Percentiles rank a stretch among this genome's conserved stretches.
Conservation (phyloP, 1,140 invertebrate species). For the Dreissena rostriformis region DNA sequence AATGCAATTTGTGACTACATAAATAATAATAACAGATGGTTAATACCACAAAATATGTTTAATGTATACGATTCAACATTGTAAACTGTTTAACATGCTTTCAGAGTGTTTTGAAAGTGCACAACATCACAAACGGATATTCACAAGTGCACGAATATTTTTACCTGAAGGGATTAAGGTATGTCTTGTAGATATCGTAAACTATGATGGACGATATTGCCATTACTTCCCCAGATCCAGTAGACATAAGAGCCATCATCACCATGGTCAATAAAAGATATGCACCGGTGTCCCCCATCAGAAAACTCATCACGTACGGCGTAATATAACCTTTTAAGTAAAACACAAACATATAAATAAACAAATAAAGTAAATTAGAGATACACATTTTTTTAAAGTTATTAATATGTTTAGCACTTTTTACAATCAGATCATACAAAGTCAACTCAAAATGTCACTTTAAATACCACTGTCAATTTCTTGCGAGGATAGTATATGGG, state of each 20-base stretch:
- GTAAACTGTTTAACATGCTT: neutral
- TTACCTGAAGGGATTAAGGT: slow-evolving; percentile 73
- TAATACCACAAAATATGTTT: neutral
- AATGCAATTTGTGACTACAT: no score
- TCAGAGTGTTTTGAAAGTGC: slow-evolving; percentile 25
- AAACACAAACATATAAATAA: neutral
- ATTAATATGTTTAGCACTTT: no score
- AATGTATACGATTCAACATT: no score
- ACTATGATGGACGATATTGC: slow-evolving; percentile 81
- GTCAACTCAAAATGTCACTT: no score
- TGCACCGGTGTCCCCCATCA: slow-evolving; percentile 66
- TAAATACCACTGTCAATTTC: slow-evolving; percentile 71
- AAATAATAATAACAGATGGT: no score
- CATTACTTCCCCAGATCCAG: slow-evolving; percentile 80
- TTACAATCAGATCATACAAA: no score
- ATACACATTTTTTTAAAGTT: neutral
- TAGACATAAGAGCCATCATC: slow-evolving; percentile 76
- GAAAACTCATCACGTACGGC: slow-evolving; percentile 68
- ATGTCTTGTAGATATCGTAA: slow-evolving; percentile 80
- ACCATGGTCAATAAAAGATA: slow-evolving; percentile 71
- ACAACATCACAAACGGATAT: no score
- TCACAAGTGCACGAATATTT: neutral
- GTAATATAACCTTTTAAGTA: slow-evolving; percentile 65
- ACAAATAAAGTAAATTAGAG: neutral
- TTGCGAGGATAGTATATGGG: slow-evolving; percentile 61